A percentile compares a stretch with the other conserved stretches of the same genome.
Evolutionary conservation across 2,113 vertebrate genomes (phyloP).

Genomic region (Clarias magur): DNA sequence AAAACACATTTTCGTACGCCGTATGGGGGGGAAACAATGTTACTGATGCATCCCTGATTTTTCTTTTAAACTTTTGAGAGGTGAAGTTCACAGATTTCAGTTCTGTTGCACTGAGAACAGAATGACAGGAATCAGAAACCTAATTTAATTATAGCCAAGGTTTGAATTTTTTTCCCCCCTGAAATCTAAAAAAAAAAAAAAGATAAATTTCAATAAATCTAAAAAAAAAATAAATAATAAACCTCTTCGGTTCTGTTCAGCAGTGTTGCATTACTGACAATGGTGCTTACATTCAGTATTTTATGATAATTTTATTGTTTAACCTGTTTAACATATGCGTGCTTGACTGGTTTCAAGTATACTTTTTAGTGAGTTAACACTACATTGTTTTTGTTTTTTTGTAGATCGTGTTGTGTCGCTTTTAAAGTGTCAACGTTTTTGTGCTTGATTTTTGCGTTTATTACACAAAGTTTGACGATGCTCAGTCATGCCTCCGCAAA

Average conservation of each 20-base stretch:
- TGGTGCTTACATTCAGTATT: conserved; percentile 48
- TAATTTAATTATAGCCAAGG: not conserved
- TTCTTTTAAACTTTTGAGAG: not conserved
- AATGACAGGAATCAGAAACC: not conserved
- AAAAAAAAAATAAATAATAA: not conserved
- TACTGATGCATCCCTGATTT: not conserved
- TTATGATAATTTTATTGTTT: conserved; percentile 64
- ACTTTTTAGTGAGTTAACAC: conserved; percentile 44
- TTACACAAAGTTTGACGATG: not conserved
- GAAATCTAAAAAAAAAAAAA: not conserved
- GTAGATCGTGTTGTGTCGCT: not conserved
- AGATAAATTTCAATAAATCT: not conserved
- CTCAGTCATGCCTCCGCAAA: not conserved
- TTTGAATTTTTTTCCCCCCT: too few relatives aligned
- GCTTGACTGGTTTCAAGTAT: conserved; percentile 82
- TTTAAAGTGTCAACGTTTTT: not conserved
- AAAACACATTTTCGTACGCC: not conserved
- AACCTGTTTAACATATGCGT: conserved; percentile 55
- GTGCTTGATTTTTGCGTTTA: not conserved
- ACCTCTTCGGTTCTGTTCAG: conserved; percentile 20
- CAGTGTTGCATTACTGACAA: conserved; percentile 35
- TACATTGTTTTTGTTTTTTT: conserved; percentile 14
- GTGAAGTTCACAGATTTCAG: conserved; percentile 5
- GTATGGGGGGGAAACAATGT: not conserved
- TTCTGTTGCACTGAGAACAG: not conserved